Base-by-base conservation (phyloP, 2,797 vertebrate species). In the Melanogrammus aeglefinus region DNA sequence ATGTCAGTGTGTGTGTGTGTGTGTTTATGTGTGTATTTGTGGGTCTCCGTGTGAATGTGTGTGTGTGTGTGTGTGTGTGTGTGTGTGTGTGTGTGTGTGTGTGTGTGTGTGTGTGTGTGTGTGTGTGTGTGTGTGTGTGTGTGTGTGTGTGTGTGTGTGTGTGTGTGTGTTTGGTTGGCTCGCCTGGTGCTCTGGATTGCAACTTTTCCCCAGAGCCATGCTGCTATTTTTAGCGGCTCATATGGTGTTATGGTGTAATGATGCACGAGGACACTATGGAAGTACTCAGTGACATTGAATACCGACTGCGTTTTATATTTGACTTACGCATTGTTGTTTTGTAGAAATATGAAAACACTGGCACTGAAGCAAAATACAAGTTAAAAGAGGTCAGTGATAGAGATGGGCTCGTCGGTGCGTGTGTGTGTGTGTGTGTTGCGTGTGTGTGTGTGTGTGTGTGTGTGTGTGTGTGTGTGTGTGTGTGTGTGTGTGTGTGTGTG, bases 221-320 rank as follows among this genome's bases (percentile, higher is more conserved):
- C 79, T 80, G 84, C 89, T 93, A 93, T 90, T 89, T 92, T 88
- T 93, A 93, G 90, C 83, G 76, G 80, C 80, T 91, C 80, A 81
- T 91, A 84, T 88, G 90, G 82, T 87, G 79, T 80, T 79, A 84
- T 88, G 91, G 82, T 87, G 79, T 80, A 80, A 84, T 76, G 63
- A 84, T 90, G 86, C 88, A 88, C 81, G 78, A 80, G 84, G 87
- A 84, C 47, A n/a, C 29, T 47, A 33, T 13, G 69, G 38, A 87
- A 81, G 83, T 85, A 84, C 83, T 77, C 83, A 82, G 87, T 82
- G 83, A 86, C 87, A 90, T 75, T 88, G 91, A 86, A 89, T 82
- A 86, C 79, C 78, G 8, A 73, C 35, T 73, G 72, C 3, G 21
- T 51, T 24, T 63, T 63, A 7, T 33, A 77, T 63, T 75, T 47